phyloP scores from a whole-genome alignment of 1,140 invertebrate species.

The Drosophila melanica region DNA sequence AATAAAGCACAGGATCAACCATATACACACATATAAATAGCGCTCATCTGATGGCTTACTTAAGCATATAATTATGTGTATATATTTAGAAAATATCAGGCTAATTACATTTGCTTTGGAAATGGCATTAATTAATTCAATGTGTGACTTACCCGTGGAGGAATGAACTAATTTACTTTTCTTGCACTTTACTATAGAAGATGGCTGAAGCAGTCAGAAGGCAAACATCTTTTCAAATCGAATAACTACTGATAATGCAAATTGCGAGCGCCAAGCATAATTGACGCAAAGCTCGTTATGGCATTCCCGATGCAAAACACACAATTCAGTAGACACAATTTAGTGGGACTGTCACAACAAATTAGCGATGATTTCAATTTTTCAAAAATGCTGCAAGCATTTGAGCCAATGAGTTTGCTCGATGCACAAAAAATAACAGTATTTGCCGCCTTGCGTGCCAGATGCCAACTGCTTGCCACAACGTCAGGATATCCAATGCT shows the following conservation, averaged over 20 bases:
- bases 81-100: neutral
- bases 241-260: neutral
- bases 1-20: neutral
- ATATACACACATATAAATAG: neutral
- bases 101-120: neutral
- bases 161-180: neutral
- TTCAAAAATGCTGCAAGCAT: neutral
- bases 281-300: neutral
- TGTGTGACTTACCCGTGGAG: neutral
- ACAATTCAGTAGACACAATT: no score
- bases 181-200: neutral
- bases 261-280: neutral
- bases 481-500: slow-evolving; percentile 74
- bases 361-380: neutral
- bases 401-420: neutral
- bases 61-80: neutral
- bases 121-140: neutral
- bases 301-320: neutral
- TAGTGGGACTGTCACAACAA: neutral
- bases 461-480: slow-evolving; percentile 68
- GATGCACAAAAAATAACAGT: slow-evolving; percentile 16
- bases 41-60: neutral
- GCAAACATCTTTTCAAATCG: no score
- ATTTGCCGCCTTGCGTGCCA: slow-evolving; percentile 1
- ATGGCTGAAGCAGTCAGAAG: no score